A percentile compares a stretch with the other conserved stretches of the same genome.
phyloP scores from a whole-genome alignment of 2,797 vertebrate genomes.

The Halcyon chelicuti region DNA sequence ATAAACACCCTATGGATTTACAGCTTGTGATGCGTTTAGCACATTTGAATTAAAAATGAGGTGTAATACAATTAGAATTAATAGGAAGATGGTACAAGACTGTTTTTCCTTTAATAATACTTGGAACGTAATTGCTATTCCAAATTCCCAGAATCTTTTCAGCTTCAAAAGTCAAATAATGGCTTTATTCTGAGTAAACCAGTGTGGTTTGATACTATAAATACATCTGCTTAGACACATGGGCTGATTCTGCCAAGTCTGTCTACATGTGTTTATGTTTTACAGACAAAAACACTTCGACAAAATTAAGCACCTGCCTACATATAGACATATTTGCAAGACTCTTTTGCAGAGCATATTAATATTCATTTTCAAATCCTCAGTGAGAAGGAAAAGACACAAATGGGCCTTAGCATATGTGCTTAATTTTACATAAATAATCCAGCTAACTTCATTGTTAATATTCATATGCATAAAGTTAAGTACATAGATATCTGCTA shows the following conservation, averaged over 20 bases:
- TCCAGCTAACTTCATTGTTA: neutral
- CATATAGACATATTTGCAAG: neutral
- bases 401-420: constrained; percentile 10
- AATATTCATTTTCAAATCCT: constrained; percentile 8
- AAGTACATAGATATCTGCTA: neutral
- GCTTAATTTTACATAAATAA: constrained; percentile 37
- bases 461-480: neutral
- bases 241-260: constrained; percentile 5
- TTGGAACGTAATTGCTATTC: neutral
- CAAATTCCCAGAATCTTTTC: constrained; percentile 9
- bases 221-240: constrained; percentile 26
- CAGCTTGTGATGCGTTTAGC: constrained; percentile 20
- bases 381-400: constrained; percentile 5
- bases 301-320: constrained; percentile 34
- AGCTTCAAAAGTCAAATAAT: constrained; percentile 35
- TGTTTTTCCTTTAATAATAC: constrained; percentile 24
- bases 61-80: constrained; percentile 48
- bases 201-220: constrained; percentile 11
- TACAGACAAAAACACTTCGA: constrained; percentile 17
- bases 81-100: neutral
- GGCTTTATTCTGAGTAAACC: constrained; percentile 20
- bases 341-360: neutral
- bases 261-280: neutral
- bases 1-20: constrained; percentile 35
- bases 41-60: constrained; percentile 33